Evolutionary conservation across 2,113 vertebrate genomes (phyloP).

Genomic region (Stomatorhinus ivindoensis): DNA sequence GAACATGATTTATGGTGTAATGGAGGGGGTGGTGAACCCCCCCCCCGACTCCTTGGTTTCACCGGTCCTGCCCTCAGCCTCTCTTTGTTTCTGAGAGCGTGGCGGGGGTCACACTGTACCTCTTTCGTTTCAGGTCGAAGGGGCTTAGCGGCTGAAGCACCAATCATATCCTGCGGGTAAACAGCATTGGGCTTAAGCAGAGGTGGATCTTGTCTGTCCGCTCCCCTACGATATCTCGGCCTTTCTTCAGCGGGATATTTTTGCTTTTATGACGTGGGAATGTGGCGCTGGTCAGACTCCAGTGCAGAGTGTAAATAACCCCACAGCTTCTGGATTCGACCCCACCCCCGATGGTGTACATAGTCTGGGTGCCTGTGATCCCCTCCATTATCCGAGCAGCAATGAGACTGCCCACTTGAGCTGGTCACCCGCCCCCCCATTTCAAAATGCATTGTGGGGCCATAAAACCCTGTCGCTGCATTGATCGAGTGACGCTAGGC

Average conservation of each 20-base stretch:
- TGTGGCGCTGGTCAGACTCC: background rate
- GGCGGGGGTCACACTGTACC: background rate
- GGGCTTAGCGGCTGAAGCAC: background rate
- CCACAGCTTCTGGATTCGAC: background rate
- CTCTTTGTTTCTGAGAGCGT: background rate
- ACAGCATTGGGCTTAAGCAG: background rate
- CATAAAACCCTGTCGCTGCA: constrained; percentile 33
- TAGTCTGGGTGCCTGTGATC: background rate
- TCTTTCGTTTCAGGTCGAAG: background rate
- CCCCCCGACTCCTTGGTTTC: constrained; percentile 19
- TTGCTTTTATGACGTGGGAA: background rate
- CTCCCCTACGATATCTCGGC: background rate
- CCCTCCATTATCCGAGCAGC: constrained; percentile 16
- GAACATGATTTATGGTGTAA: constrained; percentile 32
- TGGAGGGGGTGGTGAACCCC: constrained; percentile 11
- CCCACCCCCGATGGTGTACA: background rate
- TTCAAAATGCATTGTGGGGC: constrained; percentile 26
- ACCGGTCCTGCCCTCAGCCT: background rate
- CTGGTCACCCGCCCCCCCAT: background rate
- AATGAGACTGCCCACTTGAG: background rate
- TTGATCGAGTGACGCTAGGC: constrained; percentile 42
- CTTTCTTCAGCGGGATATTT: background rate
- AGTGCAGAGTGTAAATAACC: background rate
- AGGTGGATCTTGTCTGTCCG: background rate
- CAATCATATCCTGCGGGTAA: background rate